These are phyloP conservation scores for Agonopterix heracliana DNA, from an alignment of 2,888 invertebrate genomes.

Conservation along the genomic window DNA sequence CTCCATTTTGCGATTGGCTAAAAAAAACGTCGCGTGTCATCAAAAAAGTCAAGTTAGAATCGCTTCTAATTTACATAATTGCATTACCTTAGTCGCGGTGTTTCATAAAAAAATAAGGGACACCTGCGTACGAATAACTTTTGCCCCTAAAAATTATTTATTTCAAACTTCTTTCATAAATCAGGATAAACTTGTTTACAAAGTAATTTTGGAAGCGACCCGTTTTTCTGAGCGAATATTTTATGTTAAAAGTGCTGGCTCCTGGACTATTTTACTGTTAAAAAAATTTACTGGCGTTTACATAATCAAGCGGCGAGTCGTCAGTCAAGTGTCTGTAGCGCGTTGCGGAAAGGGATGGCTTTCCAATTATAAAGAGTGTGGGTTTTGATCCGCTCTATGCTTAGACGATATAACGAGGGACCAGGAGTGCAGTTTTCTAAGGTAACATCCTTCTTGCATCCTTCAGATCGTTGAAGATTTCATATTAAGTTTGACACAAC, in stretches of 20 bases:
- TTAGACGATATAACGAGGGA: no score
- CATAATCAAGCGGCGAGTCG: no score
- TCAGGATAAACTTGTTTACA: slow-evolving; percentile 71
- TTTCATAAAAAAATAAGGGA: slow-evolving; percentile 65
- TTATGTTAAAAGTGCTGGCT: slow-evolving; percentile 15
- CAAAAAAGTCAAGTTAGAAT: slow-evolving; percentile 21
- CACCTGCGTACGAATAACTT: slow-evolving; percentile 65
- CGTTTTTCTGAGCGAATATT: slow-evolving; percentile 36
- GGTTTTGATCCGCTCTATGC: no score
- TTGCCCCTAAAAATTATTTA: slow-evolving; percentile 70
- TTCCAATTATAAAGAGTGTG: no score
- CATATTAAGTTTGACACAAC: no score
- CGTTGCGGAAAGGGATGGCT: no score
- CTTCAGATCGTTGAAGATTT: no score
- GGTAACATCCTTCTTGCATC: no score
- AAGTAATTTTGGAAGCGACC: slow-evolving; percentile 60
- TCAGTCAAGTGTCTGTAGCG: no score
- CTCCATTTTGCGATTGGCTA: slow-evolving; percentile 6
- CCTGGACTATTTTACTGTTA: background rate
- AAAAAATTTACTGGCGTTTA: background rate
- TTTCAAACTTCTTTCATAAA: slow-evolving; percentile 71
- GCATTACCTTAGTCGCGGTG: slow-evolving; percentile 43
- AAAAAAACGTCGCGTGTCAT: slow-evolving; percentile 27
- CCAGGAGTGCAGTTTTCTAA: no score
- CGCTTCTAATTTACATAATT: slow-evolving; percentile 64